Evolutionary conservation across 2,797 vertebrate genomes (phyloP), one percentile per base, ranked within the genome.

Genomic region (Epinephelus malabaricus): DNA sequence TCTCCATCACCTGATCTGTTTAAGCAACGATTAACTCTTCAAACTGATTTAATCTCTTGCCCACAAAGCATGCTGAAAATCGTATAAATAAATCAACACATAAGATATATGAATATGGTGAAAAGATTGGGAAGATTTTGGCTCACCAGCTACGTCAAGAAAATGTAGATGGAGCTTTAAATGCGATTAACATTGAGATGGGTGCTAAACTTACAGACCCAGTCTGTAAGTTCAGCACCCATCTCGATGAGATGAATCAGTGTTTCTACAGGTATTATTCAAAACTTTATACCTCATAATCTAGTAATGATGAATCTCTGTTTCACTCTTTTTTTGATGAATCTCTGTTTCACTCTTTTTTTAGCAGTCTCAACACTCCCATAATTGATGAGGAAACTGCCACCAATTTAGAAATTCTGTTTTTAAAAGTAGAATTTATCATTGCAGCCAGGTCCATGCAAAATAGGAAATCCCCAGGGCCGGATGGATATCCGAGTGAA

Each of bases 11-110:
- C 23, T n/a, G 21, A 68, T 23, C 0, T 55, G 4, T 69, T 56
- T 30, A 47, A 47, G 4, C 15, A 69, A 60, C 19, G 8, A 30
- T 21, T 70, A 49, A 27, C 27, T 11, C 69, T 60, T 38, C 55
- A 60, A 47, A 70, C 25, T 14, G 68, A 50, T 70, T 70, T n/a
- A 59, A 60, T 50, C 23, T 60, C 9, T 38, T 71, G 6, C 30
- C 56, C 15, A 61, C 56, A 6, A 71, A 38, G 18, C 30, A 38
- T 34, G n/a, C 18, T 50, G 69, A 40, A 18, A 71, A 60, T 18
- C 7, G 40, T 50, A 71, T 40, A 51, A 61, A 51, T 51, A 43
- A 43, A 43, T 10, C 45, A 14, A 23, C 3, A 6, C 45, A 51
- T 50, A 51, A 61, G 8, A 23, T 14, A 15, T 71, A 61, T 25